A percentile compares a stretch with the other conserved stretches of the same genome.
phyloP scores from a whole-genome alignment of 2,888 invertebrate species.

The Aphidius colemani region DNA sequence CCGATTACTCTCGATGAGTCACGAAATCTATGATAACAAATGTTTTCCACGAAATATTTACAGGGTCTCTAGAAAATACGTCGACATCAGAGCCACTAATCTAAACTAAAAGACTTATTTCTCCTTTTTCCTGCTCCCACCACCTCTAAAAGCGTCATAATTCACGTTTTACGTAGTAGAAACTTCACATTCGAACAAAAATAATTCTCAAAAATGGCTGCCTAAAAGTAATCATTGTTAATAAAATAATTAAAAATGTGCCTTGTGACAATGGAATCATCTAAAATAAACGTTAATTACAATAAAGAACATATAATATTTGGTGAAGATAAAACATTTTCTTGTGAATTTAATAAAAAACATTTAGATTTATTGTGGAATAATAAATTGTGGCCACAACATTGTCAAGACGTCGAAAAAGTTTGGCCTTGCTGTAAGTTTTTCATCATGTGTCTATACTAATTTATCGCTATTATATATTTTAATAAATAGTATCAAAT shows the following conservation, averaged over 20 bases:
- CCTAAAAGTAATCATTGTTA: conserved; percentile 42
- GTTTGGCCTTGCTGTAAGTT: conserved; percentile 46
- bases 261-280: conserved; percentile 48
- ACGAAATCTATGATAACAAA: too few species aligned
- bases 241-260: conserved; percentile 42
- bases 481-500: too few species aligned
- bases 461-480: too few species aligned
- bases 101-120: too few species aligned
- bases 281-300: conserved; percentile 38
- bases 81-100: too few species aligned
- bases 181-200: too few species aligned
- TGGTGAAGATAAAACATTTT: conserved; percentile 28
- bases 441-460: conserved; percentile 12
- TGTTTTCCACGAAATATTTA: too few species aligned
- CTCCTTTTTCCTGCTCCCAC: too few species aligned
- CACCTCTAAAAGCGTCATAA: too few species aligned
- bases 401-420: conserved; percentile 41
- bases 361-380: conserved; percentile 30
- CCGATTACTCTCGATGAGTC: too few species aligned
- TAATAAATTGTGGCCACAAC: conserved; percentile 34
- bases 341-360: conserved; percentile 29
- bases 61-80: too few species aligned
- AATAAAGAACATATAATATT: conserved; percentile 33
- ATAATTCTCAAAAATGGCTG: conserved; percentile 49
- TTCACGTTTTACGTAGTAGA: too few species aligned